phyloP scores from a whole-genome alignment of 2,888 invertebrate genomes.

The Eupithecia insigniata region DNA sequence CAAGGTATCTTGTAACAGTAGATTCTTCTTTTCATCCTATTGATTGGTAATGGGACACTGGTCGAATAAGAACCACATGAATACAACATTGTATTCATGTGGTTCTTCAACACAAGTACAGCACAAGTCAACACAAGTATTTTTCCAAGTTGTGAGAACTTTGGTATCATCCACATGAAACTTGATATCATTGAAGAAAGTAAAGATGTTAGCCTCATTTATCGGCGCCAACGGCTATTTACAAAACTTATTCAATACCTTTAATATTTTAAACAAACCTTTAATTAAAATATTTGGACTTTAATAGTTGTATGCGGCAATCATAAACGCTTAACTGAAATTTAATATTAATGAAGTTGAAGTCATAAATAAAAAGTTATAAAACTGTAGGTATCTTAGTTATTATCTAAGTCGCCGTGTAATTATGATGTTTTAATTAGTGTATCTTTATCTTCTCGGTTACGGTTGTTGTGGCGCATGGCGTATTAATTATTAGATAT shows the following conservation, averaged over 20 bases:
- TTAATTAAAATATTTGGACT: constrained; percentile 52
- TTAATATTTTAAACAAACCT: constrained; percentile 32
- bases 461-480: constrained; percentile 17
- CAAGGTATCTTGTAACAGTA: constrained; percentile 2
- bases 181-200: constrained; percentile 23
- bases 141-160: constrained; percentile 13
- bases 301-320: constrained; percentile 51
- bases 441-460: constrained; percentile 18
- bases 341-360: constrained; percentile 48
- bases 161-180: constrained; percentile 11
- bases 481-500: constrained; percentile 13
- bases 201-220: constrained; percentile 11
- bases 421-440: constrained; percentile 36
- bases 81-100: not conserved
- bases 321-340: constrained; percentile 45
- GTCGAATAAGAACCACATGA: not conserved
- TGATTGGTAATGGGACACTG: not conserved
- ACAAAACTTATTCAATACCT: constrained; percentile 26
- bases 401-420: constrained; percentile 36
- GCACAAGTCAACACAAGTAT: too few relatives aligned
- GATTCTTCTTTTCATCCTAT: not conserved
- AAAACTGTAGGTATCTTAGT: constrained; percentile 35
- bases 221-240: constrained; percentile 28
- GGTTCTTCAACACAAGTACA: too few relatives aligned
- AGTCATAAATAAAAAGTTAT: constrained; percentile 42